phyloP scores from a whole-genome alignment of 2,797 vertebrate genomes.

The Adrianichthys oophorus region DNA sequence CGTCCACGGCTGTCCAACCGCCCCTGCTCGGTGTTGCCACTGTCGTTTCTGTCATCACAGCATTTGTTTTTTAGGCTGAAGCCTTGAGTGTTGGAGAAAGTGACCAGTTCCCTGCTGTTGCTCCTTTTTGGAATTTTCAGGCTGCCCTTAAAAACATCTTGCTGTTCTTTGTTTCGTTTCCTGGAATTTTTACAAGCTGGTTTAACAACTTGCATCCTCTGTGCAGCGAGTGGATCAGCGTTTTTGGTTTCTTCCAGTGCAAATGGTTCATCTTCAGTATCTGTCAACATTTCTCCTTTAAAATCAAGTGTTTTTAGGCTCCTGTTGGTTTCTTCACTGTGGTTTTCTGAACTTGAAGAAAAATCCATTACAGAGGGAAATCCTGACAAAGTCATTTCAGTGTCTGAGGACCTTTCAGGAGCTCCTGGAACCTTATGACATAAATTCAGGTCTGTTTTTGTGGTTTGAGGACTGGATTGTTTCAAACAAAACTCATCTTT shows the following conservation, averaged over 20 bases:
- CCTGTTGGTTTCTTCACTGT: slow-evolving; percentile 6
- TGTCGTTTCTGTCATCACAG: slow-evolving; percentile 41
- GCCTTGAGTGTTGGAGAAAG: slow-evolving; percentile 30
- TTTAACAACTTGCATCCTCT: slow-evolving; percentile 45
- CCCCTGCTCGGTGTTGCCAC: slow-evolving; percentile 38
- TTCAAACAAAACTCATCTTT: slow-evolving; percentile 2
- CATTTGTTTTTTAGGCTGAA: slow-evolving; percentile 32
- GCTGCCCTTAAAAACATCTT: slow-evolving; percentile 55
- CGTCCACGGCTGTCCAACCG: slow-evolving; percentile 8
- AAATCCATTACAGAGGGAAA: slow-evolving; percentile 19
- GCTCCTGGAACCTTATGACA: slow-evolving; percentile 18
- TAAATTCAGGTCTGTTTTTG: slow-evolving; percentile 26
- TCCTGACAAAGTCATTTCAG: slow-evolving; percentile 13
- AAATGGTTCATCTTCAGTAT: slow-evolving; percentile 34
- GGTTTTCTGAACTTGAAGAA: slow-evolving; percentile 12
- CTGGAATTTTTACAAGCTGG: slow-evolving; percentile 64
- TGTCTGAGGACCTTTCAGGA: slow-evolving; percentile 14
- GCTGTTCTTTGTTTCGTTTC: slow-evolving; percentile 70
- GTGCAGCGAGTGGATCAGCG: slow-evolving; percentile 16
- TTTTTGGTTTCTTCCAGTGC: slow-evolving; percentile 46
- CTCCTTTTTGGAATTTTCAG: slow-evolving; percentile 74
- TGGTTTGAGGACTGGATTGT: not conserved
- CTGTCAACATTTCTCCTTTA: slow-evolving; percentile 15
- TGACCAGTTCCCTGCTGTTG: slow-evolving; percentile 37
- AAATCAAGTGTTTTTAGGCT: slow-evolving; percentile 7